Evolutionary conservation across 2,113 vertebrate genomes (phyloP).

Genomic region (Edolisoma coerulescens): DNA sequence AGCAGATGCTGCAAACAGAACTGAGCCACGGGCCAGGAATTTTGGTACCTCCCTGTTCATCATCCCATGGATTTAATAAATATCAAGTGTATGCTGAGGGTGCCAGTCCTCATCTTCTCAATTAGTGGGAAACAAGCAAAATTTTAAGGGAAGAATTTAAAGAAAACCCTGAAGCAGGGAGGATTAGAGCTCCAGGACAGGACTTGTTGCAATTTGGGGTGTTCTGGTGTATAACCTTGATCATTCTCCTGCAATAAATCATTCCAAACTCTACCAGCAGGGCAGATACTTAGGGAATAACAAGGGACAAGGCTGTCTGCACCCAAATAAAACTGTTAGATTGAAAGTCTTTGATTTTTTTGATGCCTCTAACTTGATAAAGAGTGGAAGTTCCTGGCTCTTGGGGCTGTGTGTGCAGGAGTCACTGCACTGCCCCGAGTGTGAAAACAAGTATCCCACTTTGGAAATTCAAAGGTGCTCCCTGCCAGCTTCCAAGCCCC

Average conservation of each 20-base stretch:
- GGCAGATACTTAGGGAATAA: not conserved
- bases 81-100: not conserved
- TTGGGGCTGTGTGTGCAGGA: not conserved
- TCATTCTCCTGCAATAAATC: not conserved
- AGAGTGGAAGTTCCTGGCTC: not conserved
- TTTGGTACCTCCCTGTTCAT: not conserved
- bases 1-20: not conserved
- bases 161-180: not conserved
- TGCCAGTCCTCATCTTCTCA: not conserved
- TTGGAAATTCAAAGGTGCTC: not conserved
- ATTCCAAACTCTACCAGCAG: not conserved
- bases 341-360: not conserved
- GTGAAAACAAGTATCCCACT: not conserved
- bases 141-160: not conserved
- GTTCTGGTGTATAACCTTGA: not conserved
- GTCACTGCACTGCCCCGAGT: accelerated
- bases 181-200: not conserved
- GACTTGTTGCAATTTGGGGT: not conserved
- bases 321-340: not conserved
- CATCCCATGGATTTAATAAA: not conserved
- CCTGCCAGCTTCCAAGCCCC: not conserved
- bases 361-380: not conserved
- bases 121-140: not conserved
- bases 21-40: not conserved
- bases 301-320: not conserved